Evolutionary conservation across 1,140 invertebrate species (phyloP).

Genomic region (Euwallacea similis): DNA sequence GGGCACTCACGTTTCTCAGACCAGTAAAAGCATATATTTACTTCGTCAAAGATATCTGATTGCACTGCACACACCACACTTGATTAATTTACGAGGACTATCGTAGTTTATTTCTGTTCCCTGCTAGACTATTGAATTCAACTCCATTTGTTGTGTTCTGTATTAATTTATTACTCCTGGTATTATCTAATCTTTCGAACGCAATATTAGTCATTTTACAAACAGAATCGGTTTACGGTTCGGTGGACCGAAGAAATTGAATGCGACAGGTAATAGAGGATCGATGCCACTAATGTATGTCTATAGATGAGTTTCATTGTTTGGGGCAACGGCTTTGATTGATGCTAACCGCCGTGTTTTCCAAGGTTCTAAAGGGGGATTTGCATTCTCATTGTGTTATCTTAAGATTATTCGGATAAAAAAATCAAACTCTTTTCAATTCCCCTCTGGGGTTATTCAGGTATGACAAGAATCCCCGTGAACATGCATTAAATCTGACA

Average conservation of each 20-base stretch:
- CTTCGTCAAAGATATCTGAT: slow-evolving; percentile 24
- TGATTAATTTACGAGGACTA: slow-evolving; percentile 20
- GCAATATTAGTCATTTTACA: slow-evolving; percentile 2
- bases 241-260: too few relatives aligned
- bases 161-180: slow-evolving; percentile 13
- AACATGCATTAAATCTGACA: slow-evolving; percentile 11
- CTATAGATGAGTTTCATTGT: too few relatives aligned
- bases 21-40: slow-evolving; percentile 19
- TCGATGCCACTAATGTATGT: too few relatives aligned
- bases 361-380: too few relatives aligned
- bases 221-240: not conserved
- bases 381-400: too few relatives aligned
- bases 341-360: too few relatives aligned
- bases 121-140: slow-evolving; percentile 20
- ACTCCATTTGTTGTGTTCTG: slow-evolving; percentile 13
- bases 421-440: not conserved
- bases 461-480: slow-evolving; percentile 1
- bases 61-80: slow-evolving; percentile 14
- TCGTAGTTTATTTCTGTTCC: slow-evolving; percentile 22
- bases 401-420: too few relatives aligned
- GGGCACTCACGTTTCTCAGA: slow-evolving; percentile 8
- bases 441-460: not conserved
- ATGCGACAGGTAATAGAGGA: too few relatives aligned
- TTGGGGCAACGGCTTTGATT: too few relatives aligned
- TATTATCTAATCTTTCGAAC: slow-evolving; percentile 18